Conservation (phyloP, 2,797 vertebrate genomes). For the Falco rusticolus region DNA sequence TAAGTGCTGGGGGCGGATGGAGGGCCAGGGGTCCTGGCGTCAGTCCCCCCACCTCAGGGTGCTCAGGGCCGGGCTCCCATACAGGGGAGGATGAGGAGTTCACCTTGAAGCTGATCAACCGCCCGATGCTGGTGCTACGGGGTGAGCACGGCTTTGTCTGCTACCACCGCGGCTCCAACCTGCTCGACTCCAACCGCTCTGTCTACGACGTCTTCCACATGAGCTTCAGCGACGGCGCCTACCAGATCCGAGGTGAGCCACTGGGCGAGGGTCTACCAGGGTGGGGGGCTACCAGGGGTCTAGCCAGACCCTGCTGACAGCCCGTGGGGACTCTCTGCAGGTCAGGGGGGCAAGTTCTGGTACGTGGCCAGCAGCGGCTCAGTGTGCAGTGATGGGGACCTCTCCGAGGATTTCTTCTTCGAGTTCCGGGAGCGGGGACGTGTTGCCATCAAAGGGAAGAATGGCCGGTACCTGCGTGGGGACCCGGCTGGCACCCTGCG, state of each 20-base stretch:
- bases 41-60: fast-evolving
- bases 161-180: conserved; percentile 91
- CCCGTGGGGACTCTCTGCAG: conserved; percentile 56
- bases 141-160: conserved; percentile 95
- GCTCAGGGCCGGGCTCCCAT: not conserved
- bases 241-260: conserved; percentile 89
- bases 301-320: fast-evolving
- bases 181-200: conserved; percentile 92
- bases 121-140: conserved; percentile 93
- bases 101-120: conserved; percentile 91
- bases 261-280: fast-evolving
- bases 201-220: conserved; percentile 93
- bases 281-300: not conserved
- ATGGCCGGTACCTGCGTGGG: conserved; percentile 89
- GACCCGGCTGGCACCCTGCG: conserved; percentile 92
- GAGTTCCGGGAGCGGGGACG: conserved; percentile 90
- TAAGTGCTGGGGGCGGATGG: conserved; percentile 56
- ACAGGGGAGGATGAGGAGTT: conserved; percentile 92
- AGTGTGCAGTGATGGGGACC: conserved; percentile 90
- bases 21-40: fast-evolving
- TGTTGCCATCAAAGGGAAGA: conserved; percentile 89
- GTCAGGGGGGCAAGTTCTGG: conserved; percentile 89
- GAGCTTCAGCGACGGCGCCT: conserved; percentile 89
- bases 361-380: conserved; percentile 87
- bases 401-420: conserved; percentile 90